A percentile compares a stretch with the other conserved stretches of the same genome.
These are phyloP conservation scores for Mylabris phalerata DNA, from an alignment of 1,140 invertebrate species.

Conservation along the genomic window DNA sequence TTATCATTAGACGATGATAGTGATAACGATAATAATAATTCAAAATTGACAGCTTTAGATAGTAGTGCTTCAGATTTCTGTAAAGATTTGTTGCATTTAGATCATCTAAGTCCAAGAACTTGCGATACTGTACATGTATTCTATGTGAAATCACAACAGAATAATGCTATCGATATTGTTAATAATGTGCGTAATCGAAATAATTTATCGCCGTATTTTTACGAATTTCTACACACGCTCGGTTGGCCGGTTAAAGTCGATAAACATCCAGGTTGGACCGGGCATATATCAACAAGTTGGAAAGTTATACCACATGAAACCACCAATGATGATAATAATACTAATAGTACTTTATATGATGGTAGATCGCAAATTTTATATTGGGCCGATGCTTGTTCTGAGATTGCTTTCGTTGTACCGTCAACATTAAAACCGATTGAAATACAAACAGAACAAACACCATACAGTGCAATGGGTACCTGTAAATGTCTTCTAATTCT, in stretches of 20 bases:
- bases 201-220: slow-evolving; percentile 63
- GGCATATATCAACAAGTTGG: slow-evolving; percentile 77
- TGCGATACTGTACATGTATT: slow-evolving; percentile 92
- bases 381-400: slow-evolving; percentile 93
- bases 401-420: slow-evolving; percentile 92
- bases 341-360: slow-evolving; percentile 15
- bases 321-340: not conserved
- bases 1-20: slow-evolving; percentile 67
- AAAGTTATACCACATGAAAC: slow-evolving; percentile 29
- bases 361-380: slow-evolving; percentile 68
- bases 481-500: slow-evolving; percentile 25
- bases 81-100: slow-evolving; percentile 67
- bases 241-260: slow-evolving; percentile 80
- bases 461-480: slow-evolving; percentile 27
- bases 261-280: slow-evolving; percentile 85
- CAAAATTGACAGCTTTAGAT: slow-evolving; percentile 73
- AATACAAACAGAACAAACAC: slow-evolving; percentile 18
- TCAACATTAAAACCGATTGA: slow-evolving; percentile 44
- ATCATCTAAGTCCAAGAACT: slow-evolving; percentile 74
- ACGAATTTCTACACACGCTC: slow-evolving; percentile 73
- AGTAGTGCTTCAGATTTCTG: slow-evolving; percentile 63
- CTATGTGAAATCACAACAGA: slow-evolving; percentile 85
- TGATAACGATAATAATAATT: slow-evolving; percentile 31
- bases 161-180: slow-evolving; percentile 68
- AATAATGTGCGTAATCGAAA: slow-evolving; percentile 54